Conservation (phyloP, 2,113 vertebrate genomes). For the Mobula hypostoma region DNA sequence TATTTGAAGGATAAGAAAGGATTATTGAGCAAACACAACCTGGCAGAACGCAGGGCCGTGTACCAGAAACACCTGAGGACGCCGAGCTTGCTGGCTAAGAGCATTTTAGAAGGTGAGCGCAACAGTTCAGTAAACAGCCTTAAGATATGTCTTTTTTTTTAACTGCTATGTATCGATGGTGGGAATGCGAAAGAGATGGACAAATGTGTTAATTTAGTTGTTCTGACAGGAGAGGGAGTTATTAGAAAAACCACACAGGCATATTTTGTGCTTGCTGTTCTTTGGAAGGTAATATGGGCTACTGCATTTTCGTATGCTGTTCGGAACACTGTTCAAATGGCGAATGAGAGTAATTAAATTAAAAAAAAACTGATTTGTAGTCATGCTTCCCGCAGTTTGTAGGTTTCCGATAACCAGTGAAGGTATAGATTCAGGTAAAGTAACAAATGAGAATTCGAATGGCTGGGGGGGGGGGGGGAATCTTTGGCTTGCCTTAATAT, state of each 20-base stretch:
- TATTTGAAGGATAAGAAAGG: slow-evolving; percentile 85
- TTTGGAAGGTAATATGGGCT: neutral
- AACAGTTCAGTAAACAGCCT: neutral
- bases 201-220: neutral
- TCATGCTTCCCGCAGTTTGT: neutral
- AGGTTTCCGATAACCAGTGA: neutral
- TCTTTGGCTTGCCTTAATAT: neutral
- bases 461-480: too few species aligned
- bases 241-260: neutral
- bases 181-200: neutral
- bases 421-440: neutral
- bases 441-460: neutral
- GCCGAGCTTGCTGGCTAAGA: slow-evolving; percentile 90
- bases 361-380: too few species aligned
- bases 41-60: slow-evolving; percentile 76
- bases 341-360: neutral
- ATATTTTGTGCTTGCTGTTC: neutral
- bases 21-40: slow-evolving; percentile 73
- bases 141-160: neutral
- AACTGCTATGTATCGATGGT: neutral
- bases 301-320: neutral
- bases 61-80: slow-evolving; percentile 86
- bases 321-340: neutral
- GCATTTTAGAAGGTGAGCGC: slow-evolving; percentile 85
- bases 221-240: neutral